A percentile compares a stretch with the other conserved stretches of the same genome.
These are phyloP conservation scores for Taenaris catops DNA, from an alignment of 2,888 invertebrate species.

Conservation along the genomic window DNA sequence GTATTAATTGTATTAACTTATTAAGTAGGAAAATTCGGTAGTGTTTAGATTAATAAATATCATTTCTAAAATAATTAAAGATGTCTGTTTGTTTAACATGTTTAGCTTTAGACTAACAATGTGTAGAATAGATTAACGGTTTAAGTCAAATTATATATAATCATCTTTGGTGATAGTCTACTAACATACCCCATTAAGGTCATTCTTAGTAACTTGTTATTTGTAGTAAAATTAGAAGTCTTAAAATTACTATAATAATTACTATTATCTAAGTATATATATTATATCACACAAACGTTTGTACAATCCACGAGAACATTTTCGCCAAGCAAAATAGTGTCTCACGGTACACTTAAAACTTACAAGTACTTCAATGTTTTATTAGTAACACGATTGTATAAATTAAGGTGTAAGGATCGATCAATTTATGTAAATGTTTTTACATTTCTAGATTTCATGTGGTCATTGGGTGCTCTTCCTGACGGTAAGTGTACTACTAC, in stretches of 20 bases:
- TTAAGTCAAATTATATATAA: slow-evolving; percentile 43
- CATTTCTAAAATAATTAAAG: slow-evolving; percentile 73
- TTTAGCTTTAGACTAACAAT: slow-evolving; percentile 77
- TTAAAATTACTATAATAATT: slow-evolving; percentile 49
- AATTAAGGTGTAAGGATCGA: slow-evolving; percentile 69
- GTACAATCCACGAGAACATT: slow-evolving; percentile 43
- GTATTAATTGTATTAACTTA: slow-evolving; percentile 74
- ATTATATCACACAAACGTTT: slow-evolving; percentile 42
- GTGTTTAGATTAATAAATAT: slow-evolving; percentile 74
- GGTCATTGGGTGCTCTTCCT: slow-evolving; percentile 98
- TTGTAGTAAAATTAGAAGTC: slow-evolving; percentile 52
- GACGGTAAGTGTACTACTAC: slow-evolving; percentile 92
- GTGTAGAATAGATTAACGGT: slow-evolving; percentile 74
- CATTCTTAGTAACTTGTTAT: slow-evolving; percentile 50
- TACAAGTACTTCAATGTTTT: slow-evolving; percentile 32
- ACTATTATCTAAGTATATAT: slow-evolving; percentile 46
- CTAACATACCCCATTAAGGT: slow-evolving; percentile 67
- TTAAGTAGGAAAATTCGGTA: slow-evolving; percentile 63
- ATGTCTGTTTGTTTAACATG: slow-evolving; percentile 79
- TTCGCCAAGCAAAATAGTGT: slow-evolving; percentile 80
- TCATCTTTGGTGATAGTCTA: slow-evolving; percentile 45
- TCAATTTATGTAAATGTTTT: slow-evolving; percentile 80
- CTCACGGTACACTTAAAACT: slow-evolving; percentile 59
- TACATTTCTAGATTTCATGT: slow-evolving; percentile 97
- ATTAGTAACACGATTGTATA: slow-evolving; percentile 46